Conservation (phyloP, 2,888 invertebrate species). For the Pyrocoelia pectoralis region DNA sequence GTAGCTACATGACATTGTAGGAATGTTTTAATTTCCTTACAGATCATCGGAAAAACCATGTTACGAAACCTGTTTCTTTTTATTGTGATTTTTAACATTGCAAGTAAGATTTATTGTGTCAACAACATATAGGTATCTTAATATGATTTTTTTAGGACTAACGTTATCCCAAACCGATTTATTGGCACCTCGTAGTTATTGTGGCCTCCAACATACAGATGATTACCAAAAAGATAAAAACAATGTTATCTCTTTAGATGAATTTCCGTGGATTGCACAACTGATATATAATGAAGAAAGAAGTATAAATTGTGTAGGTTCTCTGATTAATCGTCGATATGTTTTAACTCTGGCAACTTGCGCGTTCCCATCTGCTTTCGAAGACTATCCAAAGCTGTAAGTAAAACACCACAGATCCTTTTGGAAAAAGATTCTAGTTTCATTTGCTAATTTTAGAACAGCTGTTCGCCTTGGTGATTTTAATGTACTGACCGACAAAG, state of each 20-base stretch:
- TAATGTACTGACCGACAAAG: neutral
- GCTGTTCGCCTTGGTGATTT: slow-evolving; percentile 3
- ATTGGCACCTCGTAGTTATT: neutral
- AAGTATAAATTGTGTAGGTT: neutral
- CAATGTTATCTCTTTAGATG: neutral
- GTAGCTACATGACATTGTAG: no score
- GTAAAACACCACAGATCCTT: neutral
- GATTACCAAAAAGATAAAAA: neutral
- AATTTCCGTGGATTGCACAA: slow-evolving; percentile 6
- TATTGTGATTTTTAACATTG: no score
- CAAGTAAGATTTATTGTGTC: no score
- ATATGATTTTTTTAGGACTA: neutral
- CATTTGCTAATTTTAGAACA: no score
- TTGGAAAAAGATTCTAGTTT: neutral
- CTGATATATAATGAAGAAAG: neutral
- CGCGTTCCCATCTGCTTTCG: no score
- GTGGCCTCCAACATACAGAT: slow-evolving; percentile 12
- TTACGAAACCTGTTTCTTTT: no score
- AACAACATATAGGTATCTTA: no score
- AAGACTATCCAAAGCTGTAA: neutral
- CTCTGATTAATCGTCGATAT: slow-evolving; percentile 5
- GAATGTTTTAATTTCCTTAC: no score
- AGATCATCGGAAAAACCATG: no score
- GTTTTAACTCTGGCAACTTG: neutral
- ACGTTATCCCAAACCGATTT: neutral